phyloP scores from a whole-genome alignment of 1,140 invertebrate species.

The Rhagoletis pomonella region DNA sequence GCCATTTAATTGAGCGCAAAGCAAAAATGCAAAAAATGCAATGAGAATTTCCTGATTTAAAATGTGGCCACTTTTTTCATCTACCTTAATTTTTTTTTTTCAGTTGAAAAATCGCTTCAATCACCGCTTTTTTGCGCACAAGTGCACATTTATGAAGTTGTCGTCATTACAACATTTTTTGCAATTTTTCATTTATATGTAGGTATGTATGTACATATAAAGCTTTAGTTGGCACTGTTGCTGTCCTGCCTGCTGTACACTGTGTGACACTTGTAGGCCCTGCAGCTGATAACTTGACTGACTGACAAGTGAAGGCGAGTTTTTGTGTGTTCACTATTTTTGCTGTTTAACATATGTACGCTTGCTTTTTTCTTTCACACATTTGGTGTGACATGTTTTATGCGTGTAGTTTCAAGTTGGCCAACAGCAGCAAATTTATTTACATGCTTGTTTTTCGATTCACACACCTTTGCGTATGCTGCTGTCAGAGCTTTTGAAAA shows the following conservation, averaged over 20 bases:
- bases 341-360: background rate
- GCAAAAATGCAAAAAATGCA: slow-evolving; percentile 47
- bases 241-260: slow-evolving; percentile 13
- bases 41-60: slow-evolving; percentile 35
- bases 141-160: background rate
- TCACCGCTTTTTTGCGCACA: background rate
- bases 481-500: background rate
- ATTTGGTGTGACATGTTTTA: slow-evolving; percentile 6
- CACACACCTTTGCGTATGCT: slow-evolving; percentile 4
- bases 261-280: slow-evolving; percentile 43
- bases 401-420: background rate
- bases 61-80: slow-evolving; percentile 7
- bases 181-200: background rate
- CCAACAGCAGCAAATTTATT: background rate
- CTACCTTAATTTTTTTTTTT: background rate
- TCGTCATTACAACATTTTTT: slow-evolving; percentile 29
- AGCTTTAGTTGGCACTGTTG: background rate
- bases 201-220: background rate
- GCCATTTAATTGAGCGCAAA: slow-evolving; percentile 50
- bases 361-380: background rate
- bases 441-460: background rate
- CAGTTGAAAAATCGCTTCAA: background rate
- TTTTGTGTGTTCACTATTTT: slow-evolving; percentile 1
- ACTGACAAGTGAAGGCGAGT: slow-evolving; percentile 38
- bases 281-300: slow-evolving; percentile 19